These are phyloP conservation scores for Rhynchotus rufescens DNA, from an alignment of 2,797 vertebrate genomes.

Conservation along the genomic window DNA sequence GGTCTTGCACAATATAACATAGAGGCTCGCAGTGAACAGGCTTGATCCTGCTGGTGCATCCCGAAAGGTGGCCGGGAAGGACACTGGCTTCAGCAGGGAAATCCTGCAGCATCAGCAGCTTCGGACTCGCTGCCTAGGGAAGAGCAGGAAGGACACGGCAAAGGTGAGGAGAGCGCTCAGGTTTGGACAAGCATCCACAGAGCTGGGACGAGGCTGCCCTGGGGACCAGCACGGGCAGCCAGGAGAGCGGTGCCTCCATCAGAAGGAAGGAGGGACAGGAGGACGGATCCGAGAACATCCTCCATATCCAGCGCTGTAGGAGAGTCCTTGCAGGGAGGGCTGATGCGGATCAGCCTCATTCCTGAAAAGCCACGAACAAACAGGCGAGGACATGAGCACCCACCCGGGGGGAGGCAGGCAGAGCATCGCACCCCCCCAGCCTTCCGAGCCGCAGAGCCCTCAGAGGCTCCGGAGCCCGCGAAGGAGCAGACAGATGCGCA, in stretches of 20 bases:
- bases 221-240: fast-evolving
- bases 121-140: neutral
- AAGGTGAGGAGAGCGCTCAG: neutral
- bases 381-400: neutral
- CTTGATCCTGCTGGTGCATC: fast-evolving
- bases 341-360: neutral
- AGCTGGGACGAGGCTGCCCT: neutral
- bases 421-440: slow-evolving; percentile 24
- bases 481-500: slow-evolving; percentile 65
- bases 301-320: neutral
- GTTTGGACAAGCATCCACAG: neutral
- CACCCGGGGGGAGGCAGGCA: neutral
- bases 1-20: neutral
- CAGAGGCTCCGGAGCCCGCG: slow-evolving; percentile 6
- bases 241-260: fast-evolving
- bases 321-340: neutral
- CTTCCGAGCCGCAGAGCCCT: slow-evolving; percentile 50
- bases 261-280: neutral
- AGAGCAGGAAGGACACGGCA: neutral
- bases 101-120: neutral
- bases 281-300: neutral
- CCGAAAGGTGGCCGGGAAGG: neutral
- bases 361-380: neutral
- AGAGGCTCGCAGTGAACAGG: neutral
- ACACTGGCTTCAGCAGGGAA: neutral